Evolutionary conservation across 2,888 invertebrate species (phyloP).

Genomic region (Yponomeuta evonymella): DNA sequence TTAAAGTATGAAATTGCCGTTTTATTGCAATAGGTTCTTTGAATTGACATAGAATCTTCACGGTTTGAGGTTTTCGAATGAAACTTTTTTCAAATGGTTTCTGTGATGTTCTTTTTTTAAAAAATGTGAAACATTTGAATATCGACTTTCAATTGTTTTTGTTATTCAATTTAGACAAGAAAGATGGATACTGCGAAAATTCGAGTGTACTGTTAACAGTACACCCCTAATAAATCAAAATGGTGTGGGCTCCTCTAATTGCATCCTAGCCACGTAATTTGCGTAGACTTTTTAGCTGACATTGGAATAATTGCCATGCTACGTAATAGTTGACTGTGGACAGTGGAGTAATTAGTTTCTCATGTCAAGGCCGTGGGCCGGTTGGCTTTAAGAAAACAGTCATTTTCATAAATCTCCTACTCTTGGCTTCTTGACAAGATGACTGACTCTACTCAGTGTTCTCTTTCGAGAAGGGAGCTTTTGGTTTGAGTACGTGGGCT

Average conservation of each 20-base stretch:
- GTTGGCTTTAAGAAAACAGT: conserved; percentile 10
- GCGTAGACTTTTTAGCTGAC: conserved; percentile 6
- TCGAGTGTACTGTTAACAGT: too few relatives aligned
- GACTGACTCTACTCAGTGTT: not conserved
- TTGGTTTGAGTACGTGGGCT: not conserved
- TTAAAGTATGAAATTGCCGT: too few relatives aligned
- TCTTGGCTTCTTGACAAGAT: conserved; percentile 3
- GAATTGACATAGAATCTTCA: too few relatives aligned
- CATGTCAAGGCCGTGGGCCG: conserved; percentile 2
- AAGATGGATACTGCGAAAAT: too few relatives aligned
- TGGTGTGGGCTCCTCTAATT: not conserved
- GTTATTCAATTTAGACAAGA: too few relatives aligned
- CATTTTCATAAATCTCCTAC: conserved; percentile 4
- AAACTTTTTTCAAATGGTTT: too few relatives aligned
- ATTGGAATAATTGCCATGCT: conserved; percentile 5
- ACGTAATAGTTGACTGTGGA: not conserved
- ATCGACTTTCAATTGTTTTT: too few relatives aligned
- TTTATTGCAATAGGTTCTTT: too few relatives aligned
- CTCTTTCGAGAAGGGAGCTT: not conserved
- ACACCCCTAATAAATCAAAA: too few relatives aligned
- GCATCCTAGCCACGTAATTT: not conserved
- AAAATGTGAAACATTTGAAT: too few relatives aligned
- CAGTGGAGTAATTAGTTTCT: not conserved
- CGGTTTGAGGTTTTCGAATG: too few relatives aligned
- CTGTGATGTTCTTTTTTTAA: too few relatives aligned